A percentile compares a stretch with the other conserved stretches of the same genome.
Conservation (phyloP, 2,113 vertebrate species). For the Muscicapa adusta region DNA sequence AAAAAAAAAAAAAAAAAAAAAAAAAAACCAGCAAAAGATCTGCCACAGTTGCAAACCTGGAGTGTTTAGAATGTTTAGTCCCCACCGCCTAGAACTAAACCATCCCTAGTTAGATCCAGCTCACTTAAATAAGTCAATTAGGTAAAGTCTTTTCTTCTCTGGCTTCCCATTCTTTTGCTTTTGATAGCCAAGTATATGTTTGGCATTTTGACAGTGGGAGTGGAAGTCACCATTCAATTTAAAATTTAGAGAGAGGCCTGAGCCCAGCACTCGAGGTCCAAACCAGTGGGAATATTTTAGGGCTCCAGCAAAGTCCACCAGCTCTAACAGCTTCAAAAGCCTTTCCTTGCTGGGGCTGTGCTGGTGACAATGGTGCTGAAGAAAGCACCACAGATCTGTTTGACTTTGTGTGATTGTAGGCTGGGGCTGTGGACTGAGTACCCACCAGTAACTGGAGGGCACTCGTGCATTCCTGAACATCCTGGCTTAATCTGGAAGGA, state of each 20-base stretch:
- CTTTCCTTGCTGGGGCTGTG: not conserved
- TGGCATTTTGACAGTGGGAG: not conserved
- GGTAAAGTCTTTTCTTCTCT: not conserved
- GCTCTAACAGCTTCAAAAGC: not conserved
- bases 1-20: too few species aligned
- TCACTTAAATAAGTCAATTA: not conserved
- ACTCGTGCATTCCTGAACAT: not conserved
- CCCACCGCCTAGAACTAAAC: not conserved
- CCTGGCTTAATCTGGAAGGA: not conserved
- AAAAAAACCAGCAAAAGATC: not conserved
- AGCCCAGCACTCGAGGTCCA: not conserved
- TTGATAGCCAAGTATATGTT: not conserved
- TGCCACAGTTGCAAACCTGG: not conserved
- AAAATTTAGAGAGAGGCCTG: not conserved
- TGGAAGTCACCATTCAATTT: not conserved
- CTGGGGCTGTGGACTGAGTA: not conserved
- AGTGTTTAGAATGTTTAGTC: not conserved
- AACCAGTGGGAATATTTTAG: not conserved
- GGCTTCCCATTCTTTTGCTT: not conserved
- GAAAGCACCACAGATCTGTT: not conserved
- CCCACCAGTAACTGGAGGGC: not conserved
- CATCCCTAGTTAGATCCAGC: not conserved
- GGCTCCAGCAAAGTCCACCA: not conserved
- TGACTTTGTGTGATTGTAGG: not conserved
- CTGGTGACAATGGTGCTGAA: not conserved